Evolutionary conservation across 2,888 invertebrate genomes (phyloP).

Genomic region (Odontomyia ornata): DNA sequence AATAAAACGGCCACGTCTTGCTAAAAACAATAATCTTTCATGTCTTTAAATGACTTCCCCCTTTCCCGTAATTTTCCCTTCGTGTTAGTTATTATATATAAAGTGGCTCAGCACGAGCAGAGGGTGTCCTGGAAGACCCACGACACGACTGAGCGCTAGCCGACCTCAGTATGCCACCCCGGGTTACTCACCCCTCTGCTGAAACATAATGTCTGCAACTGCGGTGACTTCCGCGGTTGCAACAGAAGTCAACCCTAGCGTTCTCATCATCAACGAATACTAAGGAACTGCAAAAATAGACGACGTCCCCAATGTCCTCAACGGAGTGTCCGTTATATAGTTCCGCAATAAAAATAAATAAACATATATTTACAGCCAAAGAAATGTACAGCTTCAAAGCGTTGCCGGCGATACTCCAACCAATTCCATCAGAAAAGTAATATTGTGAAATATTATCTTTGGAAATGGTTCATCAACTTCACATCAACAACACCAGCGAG

Average conservation of each 20-base stretch:
- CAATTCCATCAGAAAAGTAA: slow-evolving; percentile 21
- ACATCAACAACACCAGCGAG: slow-evolving; percentile 45
- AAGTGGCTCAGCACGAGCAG: too few relatives aligned
- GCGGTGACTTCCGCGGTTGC: too few relatives aligned
- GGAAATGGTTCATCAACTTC: slow-evolving; percentile 47
- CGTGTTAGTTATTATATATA: too few relatives aligned
- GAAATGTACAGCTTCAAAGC: slow-evolving; percentile 40
- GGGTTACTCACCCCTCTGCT: too few relatives aligned
- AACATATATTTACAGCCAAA: slow-evolving; percentile 41
- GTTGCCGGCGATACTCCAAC: slow-evolving; percentile 47
- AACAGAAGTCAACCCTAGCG: slow-evolving; percentile 46
- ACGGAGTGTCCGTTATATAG: slow-evolving; percentile 40
- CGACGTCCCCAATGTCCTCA: slow-evolving; percentile 22
- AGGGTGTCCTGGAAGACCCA: too few relatives aligned
- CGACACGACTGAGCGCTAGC: too few relatives aligned
- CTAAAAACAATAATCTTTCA: too few relatives aligned
- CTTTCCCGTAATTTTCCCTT: too few relatives aligned
- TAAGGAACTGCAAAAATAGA: slow-evolving; percentile 28
- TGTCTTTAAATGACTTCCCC: too few relatives aligned
- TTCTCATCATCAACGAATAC: slow-evolving; percentile 49
- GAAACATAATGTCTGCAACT: too few relatives aligned
- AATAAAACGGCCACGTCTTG: too few relatives aligned
- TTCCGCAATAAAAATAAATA: slow-evolving; percentile 45
- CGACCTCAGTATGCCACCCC: too few relatives aligned
- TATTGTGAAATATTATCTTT: slow-evolving; percentile 48